phyloP scores from a whole-genome alignment of 2,888 invertebrate species.

The Ditula angustiorana region DNA sequence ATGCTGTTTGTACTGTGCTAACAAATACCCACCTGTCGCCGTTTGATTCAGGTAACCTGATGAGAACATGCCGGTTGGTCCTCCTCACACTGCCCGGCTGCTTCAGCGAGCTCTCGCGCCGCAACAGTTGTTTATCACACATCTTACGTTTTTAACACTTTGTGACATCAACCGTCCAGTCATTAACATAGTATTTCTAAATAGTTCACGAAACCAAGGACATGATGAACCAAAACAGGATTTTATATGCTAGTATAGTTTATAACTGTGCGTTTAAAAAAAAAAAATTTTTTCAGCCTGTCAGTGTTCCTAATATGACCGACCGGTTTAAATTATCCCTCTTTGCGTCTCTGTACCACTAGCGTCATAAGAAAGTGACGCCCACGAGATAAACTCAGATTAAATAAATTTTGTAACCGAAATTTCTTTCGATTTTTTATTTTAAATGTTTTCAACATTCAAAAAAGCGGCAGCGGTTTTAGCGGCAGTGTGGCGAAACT shows the following conservation, averaged over 20 bases:
- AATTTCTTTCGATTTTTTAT: too few species aligned
- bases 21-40: slow-evolving; percentile 56
- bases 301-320: too few species aligned
- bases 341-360: too few species aligned
- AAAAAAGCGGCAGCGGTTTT: too few species aligned
- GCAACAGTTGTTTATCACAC: slow-evolving; percentile 66
- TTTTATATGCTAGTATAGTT: not conserved
- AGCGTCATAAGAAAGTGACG: too few species aligned
- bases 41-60: slow-evolving; percentile 64
- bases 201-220: not conserved
- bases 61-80: slow-evolving; percentile 67
- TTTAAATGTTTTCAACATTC: too few species aligned
- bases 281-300: too few species aligned
- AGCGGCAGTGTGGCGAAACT: too few species aligned
- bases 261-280: too few species aligned
- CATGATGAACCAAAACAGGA: not conserved
- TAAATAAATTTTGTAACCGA: too few species aligned
- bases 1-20: not conserved
- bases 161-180: not conserved
- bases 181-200: not conserved
- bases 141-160: slow-evolving; percentile 47
- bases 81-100: slow-evolving; percentile 49
- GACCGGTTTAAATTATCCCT: too few species aligned
- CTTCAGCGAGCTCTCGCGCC: slow-evolving; percentile 65
- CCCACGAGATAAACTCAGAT: too few species aligned